Evolutionary conservation across 1,140 invertebrate species (phyloP), one percentile per base, ranked within the genome.

Genomic region (Arion vulgaris): DNA sequence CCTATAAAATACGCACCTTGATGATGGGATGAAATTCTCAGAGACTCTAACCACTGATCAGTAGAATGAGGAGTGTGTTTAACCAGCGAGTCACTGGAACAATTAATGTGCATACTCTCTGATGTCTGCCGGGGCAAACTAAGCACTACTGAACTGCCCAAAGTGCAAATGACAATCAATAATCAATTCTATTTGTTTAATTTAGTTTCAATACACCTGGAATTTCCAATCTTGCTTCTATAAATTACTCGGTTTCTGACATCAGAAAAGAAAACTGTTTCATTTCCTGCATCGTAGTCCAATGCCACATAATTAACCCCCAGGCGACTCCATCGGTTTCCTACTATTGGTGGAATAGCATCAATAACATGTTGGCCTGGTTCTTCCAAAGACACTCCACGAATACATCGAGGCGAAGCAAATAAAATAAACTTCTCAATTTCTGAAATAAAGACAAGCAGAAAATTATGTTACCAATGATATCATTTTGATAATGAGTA

Each of bases 161-260:
- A n/a, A n/a, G n/a, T n/a, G n/a, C n/a, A n/a, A n/a, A n/a, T n/a
- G n/a, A n/a, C n/a, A n/a, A n/a, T n/a, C n/a, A n/a, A n/a, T n/a
- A n/a, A n/a, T n/a, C n/a, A n/a, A n/a, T n/a, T n/a, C n/a, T 45
- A 45, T 45, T 45, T 45, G 5, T 45, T 45, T 45, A 45, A 7
- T 45, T 45, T 45, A 15, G 5, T 45, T 45, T 45, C 15, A 45
- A 17, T 57, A 57, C 51, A 93, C 69, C 93, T 95, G 0, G 96
- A 97, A 80, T 97, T 97, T 91, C 97, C 97, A 82, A 95, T 94
- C 86, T 96, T 96, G 0, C 98, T 95, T 72, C 97, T 94, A 90
- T 98, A 98, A 85, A 99, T 99, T 0, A 98, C 97, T 91, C 98
- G 97, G 92, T 98, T 96, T n/a, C 98, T 94, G 0, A 99, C 98